Evolutionary conservation across 2,113 vertebrate genomes (phyloP).

Genomic region (Delphinapterus leucas): DNA sequence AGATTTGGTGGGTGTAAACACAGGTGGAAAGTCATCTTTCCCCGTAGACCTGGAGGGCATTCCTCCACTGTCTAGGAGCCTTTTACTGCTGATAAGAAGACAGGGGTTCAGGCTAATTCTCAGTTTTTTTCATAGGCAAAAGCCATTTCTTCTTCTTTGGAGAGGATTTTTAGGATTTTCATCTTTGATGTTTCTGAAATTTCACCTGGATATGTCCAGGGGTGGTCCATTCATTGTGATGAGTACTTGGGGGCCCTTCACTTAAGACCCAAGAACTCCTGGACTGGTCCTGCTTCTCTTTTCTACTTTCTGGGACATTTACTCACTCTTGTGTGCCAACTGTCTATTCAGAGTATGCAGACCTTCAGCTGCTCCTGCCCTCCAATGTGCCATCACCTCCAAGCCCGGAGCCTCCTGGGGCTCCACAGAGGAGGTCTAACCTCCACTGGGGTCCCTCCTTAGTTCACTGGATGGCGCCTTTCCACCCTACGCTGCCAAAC

Average conservation of each 20-base stretch:
- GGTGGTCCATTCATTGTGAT: background rate
- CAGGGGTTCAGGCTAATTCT: background rate
- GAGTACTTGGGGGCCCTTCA: background rate
- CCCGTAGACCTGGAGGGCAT: background rate
- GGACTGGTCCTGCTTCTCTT: background rate
- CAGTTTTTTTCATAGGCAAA: background rate
- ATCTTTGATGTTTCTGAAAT: background rate
- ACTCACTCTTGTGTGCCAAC: background rate
- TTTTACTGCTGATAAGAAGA: background rate
- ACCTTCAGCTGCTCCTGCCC: background rate
- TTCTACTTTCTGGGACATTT: background rate
- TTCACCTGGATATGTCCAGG: background rate
- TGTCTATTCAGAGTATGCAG: background rate
- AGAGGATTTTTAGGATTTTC: background rate
- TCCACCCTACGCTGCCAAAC: background rate
- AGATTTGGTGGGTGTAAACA: background rate
- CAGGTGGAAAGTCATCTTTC: background rate
- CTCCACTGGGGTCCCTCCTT: background rate
- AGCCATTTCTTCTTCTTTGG: background rate
- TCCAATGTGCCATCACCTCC: background rate
- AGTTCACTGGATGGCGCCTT: background rate
- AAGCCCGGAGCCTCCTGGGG: background rate
- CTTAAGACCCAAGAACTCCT: background rate
- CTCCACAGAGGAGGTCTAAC: background rate
- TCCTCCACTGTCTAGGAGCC: background rate